Percentiles rank a stretch among this genome's conserved stretches.
phyloP scores from a whole-genome alignment of 53 echinoderm and acorn worm genomes.

The Apostichopus leukothele region DNA sequence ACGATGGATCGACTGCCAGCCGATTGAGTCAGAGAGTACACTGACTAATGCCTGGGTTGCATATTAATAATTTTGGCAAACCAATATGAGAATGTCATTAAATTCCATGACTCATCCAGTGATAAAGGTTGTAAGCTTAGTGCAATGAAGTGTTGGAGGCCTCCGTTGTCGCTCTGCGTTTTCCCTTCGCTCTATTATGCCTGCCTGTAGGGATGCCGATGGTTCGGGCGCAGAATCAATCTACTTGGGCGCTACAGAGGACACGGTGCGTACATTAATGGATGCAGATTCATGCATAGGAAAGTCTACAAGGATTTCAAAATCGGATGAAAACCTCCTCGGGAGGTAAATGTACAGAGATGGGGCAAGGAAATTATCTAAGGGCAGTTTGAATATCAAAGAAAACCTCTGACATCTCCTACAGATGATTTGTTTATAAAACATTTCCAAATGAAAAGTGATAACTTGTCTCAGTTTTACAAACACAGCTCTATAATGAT shows the following conservation, averaged over 20 bases:
- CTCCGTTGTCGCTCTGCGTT: too few relatives aligned
- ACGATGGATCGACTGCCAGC: too few relatives aligned
- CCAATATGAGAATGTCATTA: neutral
- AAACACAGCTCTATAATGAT: too few relatives aligned
- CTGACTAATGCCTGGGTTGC: neutral
- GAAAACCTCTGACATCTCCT: too few relatives aligned
- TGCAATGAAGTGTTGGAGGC: neutral
- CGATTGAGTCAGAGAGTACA: too few relatives aligned
- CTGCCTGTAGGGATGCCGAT: neutral
- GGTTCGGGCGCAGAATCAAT: neutral
- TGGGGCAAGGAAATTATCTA: too few relatives aligned
- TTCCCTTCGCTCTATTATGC: neutral
- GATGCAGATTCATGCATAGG: neutral
- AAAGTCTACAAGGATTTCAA: neutral
- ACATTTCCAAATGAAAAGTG: too few relatives aligned
- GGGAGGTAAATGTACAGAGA: neutral
- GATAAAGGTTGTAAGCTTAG: neutral
- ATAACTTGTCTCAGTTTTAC: too few relatives aligned
- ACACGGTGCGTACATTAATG: neutral
- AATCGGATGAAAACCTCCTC: neutral
- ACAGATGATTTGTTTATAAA: too few relatives aligned
- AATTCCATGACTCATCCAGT: neutral
- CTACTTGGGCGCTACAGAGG: neutral
- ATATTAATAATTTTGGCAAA: neutral
- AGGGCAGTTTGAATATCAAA: too few relatives aligned